These are phyloP conservation scores for Nomia melanderi DNA, from an alignment of 1,140 invertebrate genomes.

Conservation along the genomic window DNA sequence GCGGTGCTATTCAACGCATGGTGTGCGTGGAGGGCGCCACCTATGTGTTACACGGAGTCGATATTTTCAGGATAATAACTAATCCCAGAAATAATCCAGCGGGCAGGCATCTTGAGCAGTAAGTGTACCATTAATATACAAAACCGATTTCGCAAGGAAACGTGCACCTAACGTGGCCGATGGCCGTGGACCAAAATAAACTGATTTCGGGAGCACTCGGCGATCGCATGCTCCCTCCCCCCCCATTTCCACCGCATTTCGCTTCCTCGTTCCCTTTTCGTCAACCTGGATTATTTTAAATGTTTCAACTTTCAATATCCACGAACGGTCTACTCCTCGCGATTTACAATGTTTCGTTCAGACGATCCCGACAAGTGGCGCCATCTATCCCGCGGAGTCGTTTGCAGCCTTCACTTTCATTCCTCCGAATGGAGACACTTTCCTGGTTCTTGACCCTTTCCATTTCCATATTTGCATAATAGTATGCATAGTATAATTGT, in stretches of 20 bases:
- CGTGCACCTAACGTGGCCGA: slow-evolving; percentile 58
- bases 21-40: background rate
- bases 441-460: no score
- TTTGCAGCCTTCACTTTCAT: background rate
- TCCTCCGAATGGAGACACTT: no score
- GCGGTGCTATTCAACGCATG: background rate
- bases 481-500: no score
- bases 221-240: slow-evolving; percentile 55
- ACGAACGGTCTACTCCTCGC: background rate
- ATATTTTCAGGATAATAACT: slow-evolving; percentile 16
- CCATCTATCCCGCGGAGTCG: background rate
- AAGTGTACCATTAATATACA: slow-evolving; percentile 62
- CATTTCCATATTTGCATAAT: no score
- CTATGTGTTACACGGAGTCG: background rate
- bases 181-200: slow-evolving; percentile 69
- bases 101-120: slow-evolving; percentile 26
- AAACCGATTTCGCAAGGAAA: slow-evolving; percentile 69
- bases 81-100: slow-evolving; percentile 54
- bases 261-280: background rate
- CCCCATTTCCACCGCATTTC: slow-evolving; percentile 17
- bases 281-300: background rate
- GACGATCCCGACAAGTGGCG: background rate
- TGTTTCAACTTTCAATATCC: background rate
- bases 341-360: background rate
- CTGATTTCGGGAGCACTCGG: slow-evolving; percentile 52